A percentile compares a stretch with the other conserved stretches of the same genome.
Evolutionary conservation across 92 coral and sea anemone species (phyloP).

Genomic region (Actinostola sp.): DNA sequence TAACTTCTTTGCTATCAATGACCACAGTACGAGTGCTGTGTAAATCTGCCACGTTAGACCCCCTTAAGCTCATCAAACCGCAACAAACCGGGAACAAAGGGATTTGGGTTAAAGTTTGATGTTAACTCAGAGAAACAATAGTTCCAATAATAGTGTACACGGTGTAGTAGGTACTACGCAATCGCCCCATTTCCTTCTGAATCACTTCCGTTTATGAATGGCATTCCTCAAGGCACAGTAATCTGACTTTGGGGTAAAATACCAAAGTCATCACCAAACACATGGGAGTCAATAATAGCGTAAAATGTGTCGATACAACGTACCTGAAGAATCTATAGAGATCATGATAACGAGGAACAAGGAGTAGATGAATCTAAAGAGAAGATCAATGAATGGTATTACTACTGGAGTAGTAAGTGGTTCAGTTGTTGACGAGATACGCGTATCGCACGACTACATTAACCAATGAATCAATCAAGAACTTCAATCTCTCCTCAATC

Average conservation of each 20-base stretch:
- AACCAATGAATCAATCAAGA: background rate
- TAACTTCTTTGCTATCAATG: background rate
- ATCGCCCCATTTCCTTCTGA: constrained; percentile 13
- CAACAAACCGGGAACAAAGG: no score
- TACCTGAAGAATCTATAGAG: constrained; percentile 7
- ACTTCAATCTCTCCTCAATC: background rate
- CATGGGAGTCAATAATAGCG: background rate
- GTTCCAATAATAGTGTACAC: background rate
- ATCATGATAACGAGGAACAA: background rate
- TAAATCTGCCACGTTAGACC: background rate
- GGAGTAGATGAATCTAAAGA: constrained; percentile 6
- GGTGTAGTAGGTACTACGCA: background rate
- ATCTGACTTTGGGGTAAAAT: background rate
- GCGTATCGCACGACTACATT: constrained; percentile 1
- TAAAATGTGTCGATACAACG: background rate
- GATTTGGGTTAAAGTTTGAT: background rate
- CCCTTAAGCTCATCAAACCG: background rate
- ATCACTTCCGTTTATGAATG: constrained; percentile 23
- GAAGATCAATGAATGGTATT: no score
- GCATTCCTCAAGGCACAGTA: background rate
- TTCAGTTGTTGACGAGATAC: constrained; percentile 25
- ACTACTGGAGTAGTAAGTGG: background rate
- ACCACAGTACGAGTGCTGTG: no score
- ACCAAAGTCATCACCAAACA: background rate
- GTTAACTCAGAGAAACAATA: background rate